Evolutionary conservation across 1,140 invertebrate species (phyloP).

Genomic region (Eurosta solidaginis): DNA sequence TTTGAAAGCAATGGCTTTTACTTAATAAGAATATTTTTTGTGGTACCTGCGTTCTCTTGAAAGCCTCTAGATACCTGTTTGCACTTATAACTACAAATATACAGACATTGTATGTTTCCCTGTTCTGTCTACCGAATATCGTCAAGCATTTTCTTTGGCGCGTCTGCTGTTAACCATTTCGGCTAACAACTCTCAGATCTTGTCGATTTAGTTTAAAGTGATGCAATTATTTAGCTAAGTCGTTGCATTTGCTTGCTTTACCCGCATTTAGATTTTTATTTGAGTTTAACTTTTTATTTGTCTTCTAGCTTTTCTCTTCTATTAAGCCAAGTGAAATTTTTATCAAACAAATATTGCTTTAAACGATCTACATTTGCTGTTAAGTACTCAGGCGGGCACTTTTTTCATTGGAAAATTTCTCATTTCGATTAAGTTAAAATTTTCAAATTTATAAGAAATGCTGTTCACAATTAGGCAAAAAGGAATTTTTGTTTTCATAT

Average conservation of each 20-base stretch:
- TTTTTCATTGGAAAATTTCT: no score
- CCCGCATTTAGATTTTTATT: conserved; percentile 1
- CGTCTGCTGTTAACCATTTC: neutral
- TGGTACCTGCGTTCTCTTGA: neutral
- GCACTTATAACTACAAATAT: no score
- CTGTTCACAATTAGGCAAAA: no score
- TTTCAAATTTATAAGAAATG: no score
- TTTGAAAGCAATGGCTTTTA: neutral
- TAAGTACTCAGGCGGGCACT: no score
- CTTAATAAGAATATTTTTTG: neutral
- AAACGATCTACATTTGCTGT: no score
- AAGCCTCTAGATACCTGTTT: neutral
- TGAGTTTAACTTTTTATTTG: neutral
- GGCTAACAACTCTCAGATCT: conserved; percentile 20
- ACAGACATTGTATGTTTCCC: no score
- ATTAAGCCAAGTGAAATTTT: neutral
- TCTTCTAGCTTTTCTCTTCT: neutral
- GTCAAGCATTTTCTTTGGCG: neutral
- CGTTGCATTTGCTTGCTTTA: conserved; percentile 11
- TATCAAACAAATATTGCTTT: no score
- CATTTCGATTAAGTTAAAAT: no score
- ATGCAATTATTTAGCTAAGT: conserved; percentile 16
- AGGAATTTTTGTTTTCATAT: no score
- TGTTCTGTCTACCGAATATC: neutral
- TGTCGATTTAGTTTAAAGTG: conserved; percentile 15